These are phyloP conservation scores for Solenodon paradoxus DNA, from an alignment of 2,113 vertebrate species.

Conservation along the genomic window DNA sequence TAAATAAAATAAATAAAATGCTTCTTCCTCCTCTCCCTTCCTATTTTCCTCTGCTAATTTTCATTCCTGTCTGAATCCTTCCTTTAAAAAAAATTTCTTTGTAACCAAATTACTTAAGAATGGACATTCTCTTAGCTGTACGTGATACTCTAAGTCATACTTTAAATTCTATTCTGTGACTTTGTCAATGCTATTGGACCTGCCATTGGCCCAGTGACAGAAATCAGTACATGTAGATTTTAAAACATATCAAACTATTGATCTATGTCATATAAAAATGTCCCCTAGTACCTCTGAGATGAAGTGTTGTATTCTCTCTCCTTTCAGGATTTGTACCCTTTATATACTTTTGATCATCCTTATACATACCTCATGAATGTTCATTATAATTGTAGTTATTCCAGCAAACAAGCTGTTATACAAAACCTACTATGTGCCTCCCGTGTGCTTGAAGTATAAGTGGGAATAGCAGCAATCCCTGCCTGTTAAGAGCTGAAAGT, in stretches of 20 bases:
- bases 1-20: too few species aligned
- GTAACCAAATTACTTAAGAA: not conserved
- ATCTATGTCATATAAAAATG: not conserved
- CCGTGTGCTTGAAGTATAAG: not conserved
- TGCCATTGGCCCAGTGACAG: not conserved
- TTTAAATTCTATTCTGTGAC: not conserved
- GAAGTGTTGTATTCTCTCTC: not conserved
- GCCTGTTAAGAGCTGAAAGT: not conserved
- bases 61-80: too few species aligned
- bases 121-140: not conserved
- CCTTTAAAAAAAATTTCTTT: fast-evolving
- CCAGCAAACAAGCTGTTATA: not conserved
- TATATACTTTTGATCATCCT: not conserved
- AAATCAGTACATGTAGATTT: not conserved
- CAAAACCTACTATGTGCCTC: not conserved
- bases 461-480: too few species aligned
- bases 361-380: not conserved
- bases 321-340: not conserved
- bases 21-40: too few species aligned
- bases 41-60: too few species aligned
- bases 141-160: not conserved
- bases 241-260: not conserved
- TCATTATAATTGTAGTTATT: not conserved
- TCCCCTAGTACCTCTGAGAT: not conserved
- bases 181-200: not conserved